Percentiles rank a stretch among this genome's conserved stretches.
Evolutionary conservation across 2,888 invertebrate species (phyloP).

Genomic region (Torymus texanus): DNA sequence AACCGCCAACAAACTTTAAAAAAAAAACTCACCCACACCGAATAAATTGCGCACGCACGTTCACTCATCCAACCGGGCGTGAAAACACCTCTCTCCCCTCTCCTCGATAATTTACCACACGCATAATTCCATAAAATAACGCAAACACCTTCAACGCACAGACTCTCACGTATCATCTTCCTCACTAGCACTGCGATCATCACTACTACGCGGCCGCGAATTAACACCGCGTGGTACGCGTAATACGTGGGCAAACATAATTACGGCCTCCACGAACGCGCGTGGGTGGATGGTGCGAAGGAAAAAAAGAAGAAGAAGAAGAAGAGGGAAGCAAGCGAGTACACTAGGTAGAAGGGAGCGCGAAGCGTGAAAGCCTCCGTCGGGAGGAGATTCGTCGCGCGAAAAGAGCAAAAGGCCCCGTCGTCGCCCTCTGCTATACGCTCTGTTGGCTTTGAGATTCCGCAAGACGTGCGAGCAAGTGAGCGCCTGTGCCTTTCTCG

Average conservation of each 20-base stretch:
- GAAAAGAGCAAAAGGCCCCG: constrained; percentile 34
- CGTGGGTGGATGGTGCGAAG: neutral
- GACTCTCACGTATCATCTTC: neutral
- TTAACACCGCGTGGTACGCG: constrained; percentile 26
- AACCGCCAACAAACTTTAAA: too few relatives aligned
- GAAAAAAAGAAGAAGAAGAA: constrained; percentile 7
- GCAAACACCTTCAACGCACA: neutral
- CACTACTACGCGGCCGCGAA: neutral
- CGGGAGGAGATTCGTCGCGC: constrained; percentile 3
- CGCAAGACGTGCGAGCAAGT: constrained; percentile 24
- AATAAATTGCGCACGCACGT: constrained; percentile 5
- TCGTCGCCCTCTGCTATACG: constrained; percentile 17
- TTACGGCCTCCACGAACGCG: neutral
- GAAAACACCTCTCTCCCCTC: neutral
- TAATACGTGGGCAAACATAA: constrained; percentile 47
- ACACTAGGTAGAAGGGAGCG: neutral
- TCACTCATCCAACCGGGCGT: neutral
- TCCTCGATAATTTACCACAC: neutral
- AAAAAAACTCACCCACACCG: too few relatives aligned
- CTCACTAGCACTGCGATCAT: neutral
- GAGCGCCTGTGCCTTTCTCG: neutral
- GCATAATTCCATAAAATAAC: constrained; percentile 7
- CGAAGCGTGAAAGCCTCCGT: neutral
- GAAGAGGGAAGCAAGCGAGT: neutral
- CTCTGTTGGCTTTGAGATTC: constrained; percentile 45